Evolutionary conservation across 2,888 invertebrate species (phyloP).

Genomic region (Coremacera marginata): DNA sequence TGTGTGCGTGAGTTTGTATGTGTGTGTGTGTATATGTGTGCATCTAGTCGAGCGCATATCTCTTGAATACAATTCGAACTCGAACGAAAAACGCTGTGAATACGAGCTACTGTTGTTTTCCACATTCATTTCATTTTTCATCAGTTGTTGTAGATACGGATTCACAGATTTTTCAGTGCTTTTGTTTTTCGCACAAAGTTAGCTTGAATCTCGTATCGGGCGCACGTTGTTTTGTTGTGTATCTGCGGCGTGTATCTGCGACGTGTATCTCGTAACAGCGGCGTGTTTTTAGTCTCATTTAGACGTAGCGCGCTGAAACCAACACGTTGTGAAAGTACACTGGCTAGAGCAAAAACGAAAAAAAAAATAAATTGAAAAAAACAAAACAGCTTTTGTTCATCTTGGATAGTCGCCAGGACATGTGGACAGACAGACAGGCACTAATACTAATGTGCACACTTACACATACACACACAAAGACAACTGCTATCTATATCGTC

Average conservation of each 20-base stretch:
- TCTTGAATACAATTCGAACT: slow-evolving; percentile 7
- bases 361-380: neutral
- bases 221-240: slow-evolving; percentile 40
- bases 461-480: slow-evolving; percentile 32
- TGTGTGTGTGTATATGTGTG: slow-evolving; percentile 2
- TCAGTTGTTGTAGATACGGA: neutral
- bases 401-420: slow-evolving; percentile 29
- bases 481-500: neutral
- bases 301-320: slow-evolving; percentile 2
- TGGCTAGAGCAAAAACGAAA: neutral
- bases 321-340: slow-evolving; percentile 3
- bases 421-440: slow-evolving; percentile 21
- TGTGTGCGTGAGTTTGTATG: neutral
- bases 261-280: slow-evolving; percentile 31
- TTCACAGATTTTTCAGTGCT: neutral
- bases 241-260: slow-evolving; percentile 48
- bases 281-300: slow-evolving; percentile 30
- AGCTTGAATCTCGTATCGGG: neutral
- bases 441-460: neutral
- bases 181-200: neutral
- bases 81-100: neutral
- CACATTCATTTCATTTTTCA: slow-evolving; percentile 18
- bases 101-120: slow-evolving; percentile 10
- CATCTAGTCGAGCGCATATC: neutral
- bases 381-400: slow-evolving; percentile 4